Base-by-base conservation (phyloP, 2,797 vertebrate species). In the Sebastes oblongus region DNA sequence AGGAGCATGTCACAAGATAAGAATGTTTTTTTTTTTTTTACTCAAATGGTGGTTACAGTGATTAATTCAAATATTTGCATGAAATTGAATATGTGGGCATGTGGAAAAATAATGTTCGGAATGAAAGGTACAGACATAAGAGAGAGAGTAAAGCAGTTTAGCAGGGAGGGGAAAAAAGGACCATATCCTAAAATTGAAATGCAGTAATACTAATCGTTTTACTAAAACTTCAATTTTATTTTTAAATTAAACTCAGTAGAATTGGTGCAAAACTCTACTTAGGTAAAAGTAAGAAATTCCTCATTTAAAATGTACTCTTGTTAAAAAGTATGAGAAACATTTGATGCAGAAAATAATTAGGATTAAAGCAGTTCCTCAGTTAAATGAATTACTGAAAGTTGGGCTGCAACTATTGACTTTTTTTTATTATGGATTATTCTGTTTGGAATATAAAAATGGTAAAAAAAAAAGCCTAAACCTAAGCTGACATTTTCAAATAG, bases 51-150 rank as follows among this genome's bases (percentile, higher is more conserved):
- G 50, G 77, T 81, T 75, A 64, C 18, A 42, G 59, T 65, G 66
- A 88, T 87, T 83, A 72, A 88, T 85, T 87, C 61, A 77, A 73
- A 86, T 83, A 72, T 85, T 77, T 85, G 81, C 81, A 85, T 85
- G 73, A 79, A 86, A 89, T 55, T 85, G 69, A 88, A 77, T 83
- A 83, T 83, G 65, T 83, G 67, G 76, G 14, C 16, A 75, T 81
- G 72, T 76, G 73, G 55, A 39, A 66, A 73, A 88, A 80, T 73
- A 78, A 59, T 16, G 52, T 66, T 89, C 24, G 16, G 42, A 84
- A 68, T 72, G 39, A 80, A 78, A 73, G 32, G 66, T 61, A 27
- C 25, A 59, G 25, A 42, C 42, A 54, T 27, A 4, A 72, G 22
- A 66, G 56, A n/a, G 56, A 80, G 29, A 73, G 59, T 52, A n/a